phyloP scores from a whole-genome alignment of 2,113 vertebrate species.

The Oryzias celebensis region DNA sequence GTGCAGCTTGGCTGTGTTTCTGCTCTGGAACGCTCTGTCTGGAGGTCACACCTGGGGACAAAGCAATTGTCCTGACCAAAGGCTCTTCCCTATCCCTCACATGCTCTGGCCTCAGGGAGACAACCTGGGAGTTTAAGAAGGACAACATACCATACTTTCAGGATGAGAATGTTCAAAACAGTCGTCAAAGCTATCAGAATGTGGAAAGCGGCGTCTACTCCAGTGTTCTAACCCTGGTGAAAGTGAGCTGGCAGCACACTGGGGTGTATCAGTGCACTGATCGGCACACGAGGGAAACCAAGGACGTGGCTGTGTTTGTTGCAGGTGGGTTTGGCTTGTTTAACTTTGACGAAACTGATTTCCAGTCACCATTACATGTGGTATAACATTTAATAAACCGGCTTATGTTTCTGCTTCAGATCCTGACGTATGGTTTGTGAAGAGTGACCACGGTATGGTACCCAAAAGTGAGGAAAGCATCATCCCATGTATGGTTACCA shows the following conservation, averaged over 20 bases:
- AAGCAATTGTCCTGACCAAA: slow-evolving; percentile 76
- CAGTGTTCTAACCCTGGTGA: slow-evolving; percentile 78
- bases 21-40: slow-evolving; percentile 53
- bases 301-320: slow-evolving; percentile 85
- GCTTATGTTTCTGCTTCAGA: slow-evolving; percentile 71
- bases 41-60: slow-evolving; percentile 73
- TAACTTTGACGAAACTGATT: not conserved
- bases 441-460: slow-evolving; percentile 79
- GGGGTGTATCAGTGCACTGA: slow-evolving; percentile 85
- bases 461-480: slow-evolving; percentile 79
- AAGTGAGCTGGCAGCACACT: slow-evolving; percentile 82
- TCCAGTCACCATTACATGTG: not conserved
- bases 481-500: slow-evolving; percentile 90
- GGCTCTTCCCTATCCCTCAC: slow-evolving; percentile 79
- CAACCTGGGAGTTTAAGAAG: slow-evolving; percentile 80
- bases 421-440: slow-evolving; percentile 83
- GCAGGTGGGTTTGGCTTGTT: slow-evolving; percentile 78
- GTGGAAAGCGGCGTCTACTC: slow-evolving; percentile 39
- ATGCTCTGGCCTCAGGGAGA: slow-evolving; percentile 72
- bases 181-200: slow-evolving; percentile 11
- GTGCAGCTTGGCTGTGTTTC: slow-evolving; percentile 69
- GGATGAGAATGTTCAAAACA: slow-evolving; percentile 36
- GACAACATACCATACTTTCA: slow-evolving; percentile 41
- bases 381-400: not conserved
- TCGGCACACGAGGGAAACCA: slow-evolving; percentile 50